Evolutionary conservation across 2,797 vertebrate species (phyloP).

Genomic region (Emys orbicularis): DNA sequence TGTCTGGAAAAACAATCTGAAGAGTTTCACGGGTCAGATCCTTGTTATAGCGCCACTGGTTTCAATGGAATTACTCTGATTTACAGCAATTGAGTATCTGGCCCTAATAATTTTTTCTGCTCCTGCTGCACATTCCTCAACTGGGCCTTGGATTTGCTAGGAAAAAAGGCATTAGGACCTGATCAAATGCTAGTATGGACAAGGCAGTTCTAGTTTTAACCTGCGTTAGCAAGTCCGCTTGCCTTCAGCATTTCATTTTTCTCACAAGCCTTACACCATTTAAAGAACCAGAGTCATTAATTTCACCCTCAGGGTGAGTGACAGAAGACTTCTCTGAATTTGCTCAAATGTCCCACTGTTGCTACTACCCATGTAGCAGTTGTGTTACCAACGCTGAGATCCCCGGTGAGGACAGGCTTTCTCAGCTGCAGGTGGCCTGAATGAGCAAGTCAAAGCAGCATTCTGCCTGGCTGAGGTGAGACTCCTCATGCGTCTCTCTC

Average conservation of each 20-base stretch:
- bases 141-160: rapidly evolving
- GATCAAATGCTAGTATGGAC: background rate
- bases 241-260: background rate
- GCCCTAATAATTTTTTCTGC: background rate
- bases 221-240: background rate
- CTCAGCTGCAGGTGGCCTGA: background rate
- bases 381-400: background rate
- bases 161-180: rapidly evolving
- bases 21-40: background rate
- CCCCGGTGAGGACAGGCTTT: no score
- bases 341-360: background rate
- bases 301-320: background rate
- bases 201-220: background rate
- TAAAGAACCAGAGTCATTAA: background rate
- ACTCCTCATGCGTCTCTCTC: background rate
- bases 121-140: background rate
- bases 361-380: background rate
- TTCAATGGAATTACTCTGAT: background rate
- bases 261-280: background rate
- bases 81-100: background rate
- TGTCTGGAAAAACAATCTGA: background rate
- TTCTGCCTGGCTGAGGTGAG: background rate
- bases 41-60: background rate
- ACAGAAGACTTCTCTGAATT: background rate
- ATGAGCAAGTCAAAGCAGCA: background rate